A percentile compares a stretch with the other conserved stretches of the same genome.
These are phyloP conservation scores for Atherinomorus stipes DNA, from an alignment of 2,113 vertebrate genomes.

Conservation along the genomic window DNA sequence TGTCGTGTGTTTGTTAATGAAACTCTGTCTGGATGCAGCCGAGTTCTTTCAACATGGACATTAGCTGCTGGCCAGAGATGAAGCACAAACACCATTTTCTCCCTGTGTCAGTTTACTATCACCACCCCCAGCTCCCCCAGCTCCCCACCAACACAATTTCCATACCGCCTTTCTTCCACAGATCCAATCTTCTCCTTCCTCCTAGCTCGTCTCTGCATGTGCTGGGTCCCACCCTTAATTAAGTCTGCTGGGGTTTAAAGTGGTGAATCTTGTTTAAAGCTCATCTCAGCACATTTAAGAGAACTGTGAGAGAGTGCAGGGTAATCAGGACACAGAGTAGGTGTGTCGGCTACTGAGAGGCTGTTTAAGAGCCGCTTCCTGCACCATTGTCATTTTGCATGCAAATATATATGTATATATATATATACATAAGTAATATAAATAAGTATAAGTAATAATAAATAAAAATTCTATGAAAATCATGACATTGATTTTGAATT, in stretches of 20 bases:
- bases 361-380: slow-evolving; percentile 76
- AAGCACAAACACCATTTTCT: slow-evolving; percentile 27
- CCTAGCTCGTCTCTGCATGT: slow-evolving; percentile 69
- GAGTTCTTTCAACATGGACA: slow-evolving; percentile 47
- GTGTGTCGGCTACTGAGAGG: slow-evolving; percentile 76
- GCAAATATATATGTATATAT: no score
- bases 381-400: slow-evolving; percentile 30
- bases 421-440: no score
- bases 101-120: slow-evolving; percentile 1
- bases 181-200: slow-evolving; percentile 35
- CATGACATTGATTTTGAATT: no score
- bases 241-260: slow-evolving; percentile 96
- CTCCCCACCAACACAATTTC: slow-evolving; percentile 19
- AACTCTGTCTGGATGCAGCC: neutral
- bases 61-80: slow-evolving; percentile 41
- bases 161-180: slow-evolving; percentile 39
- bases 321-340: slow-evolving; percentile 87
- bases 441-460: no score
- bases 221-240: slow-evolving; percentile 94
- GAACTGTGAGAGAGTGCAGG: slow-evolving; percentile 81
- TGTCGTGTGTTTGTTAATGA: slow-evolving; percentile 28
- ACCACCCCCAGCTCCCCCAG: slow-evolving; percentile 1
- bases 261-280: slow-evolving; percentile 95
- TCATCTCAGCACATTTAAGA: slow-evolving; percentile 96
- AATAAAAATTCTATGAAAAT: no score